Evolutionary conservation across 1,140 invertebrate species (phyloP).

Genomic region (Paramacrobiotus metropolitanus): DNA sequence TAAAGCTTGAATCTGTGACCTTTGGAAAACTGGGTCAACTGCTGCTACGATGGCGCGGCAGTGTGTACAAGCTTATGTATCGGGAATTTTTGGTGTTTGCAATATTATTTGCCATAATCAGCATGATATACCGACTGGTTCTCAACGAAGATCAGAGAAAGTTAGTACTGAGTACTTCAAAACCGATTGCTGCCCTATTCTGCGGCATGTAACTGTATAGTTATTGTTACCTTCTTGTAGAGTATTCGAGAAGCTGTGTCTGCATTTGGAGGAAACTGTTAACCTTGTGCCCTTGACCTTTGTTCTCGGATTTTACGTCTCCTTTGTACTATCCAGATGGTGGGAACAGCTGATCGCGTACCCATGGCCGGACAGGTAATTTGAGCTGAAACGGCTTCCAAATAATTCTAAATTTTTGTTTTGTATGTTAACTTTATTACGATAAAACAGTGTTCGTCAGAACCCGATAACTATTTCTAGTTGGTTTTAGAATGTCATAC

Average conservation of each 20-base stretch:
- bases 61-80: conserved; percentile 19
- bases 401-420: not conserved
- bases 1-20: not conserved
- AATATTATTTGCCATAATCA: conserved; percentile 12
- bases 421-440: not conserved
- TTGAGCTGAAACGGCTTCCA: not conserved
- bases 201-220: not conserved
- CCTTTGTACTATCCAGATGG: conserved; percentile 23
- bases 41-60: conserved; percentile 15
- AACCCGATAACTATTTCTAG: not conserved
- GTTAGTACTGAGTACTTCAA: conserved; percentile 9
- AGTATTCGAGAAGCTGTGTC: conserved; percentile 20
- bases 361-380: conserved; percentile 45
- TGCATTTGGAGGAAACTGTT: conserved; percentile 20
- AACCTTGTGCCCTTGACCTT: conserved; percentile 23
- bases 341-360: conserved; percentile 29
- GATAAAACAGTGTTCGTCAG: not conserved
- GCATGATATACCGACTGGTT: conserved; percentile 13
- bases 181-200: too few species aligned
- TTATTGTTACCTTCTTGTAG: conserved; percentile 14
- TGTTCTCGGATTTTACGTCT: conserved; percentile 24
- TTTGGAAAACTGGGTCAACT: conserved; percentile 12
- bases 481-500: not conserved
- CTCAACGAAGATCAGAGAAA: conserved; percentile 14
- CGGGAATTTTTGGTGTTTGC: conserved; percentile 17